These are phyloP conservation scores for Cremastinae sp. DNA, from an alignment of 2,888 invertebrate genomes.

Conservation along the genomic window DNA sequence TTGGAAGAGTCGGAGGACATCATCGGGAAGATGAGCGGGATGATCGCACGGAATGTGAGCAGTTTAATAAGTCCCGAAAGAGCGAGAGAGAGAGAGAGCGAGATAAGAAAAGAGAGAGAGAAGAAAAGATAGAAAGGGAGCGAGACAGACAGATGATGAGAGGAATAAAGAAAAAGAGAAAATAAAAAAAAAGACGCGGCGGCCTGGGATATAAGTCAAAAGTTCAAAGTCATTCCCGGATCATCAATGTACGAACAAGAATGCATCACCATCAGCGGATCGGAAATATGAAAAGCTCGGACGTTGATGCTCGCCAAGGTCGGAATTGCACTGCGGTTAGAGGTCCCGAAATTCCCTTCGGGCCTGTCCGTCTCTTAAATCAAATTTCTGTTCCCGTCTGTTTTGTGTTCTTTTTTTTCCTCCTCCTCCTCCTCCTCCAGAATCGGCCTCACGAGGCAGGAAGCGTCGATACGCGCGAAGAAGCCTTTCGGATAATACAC, in stretches of 20 bases:
- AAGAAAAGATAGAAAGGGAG: constrained; percentile 23
- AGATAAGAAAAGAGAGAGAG: constrained; percentile 13
- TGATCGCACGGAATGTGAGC: constrained; percentile 48
- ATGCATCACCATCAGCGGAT: constrained; percentile 41
- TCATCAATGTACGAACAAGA: constrained; percentile 60
- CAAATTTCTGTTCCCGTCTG: constrained; percentile 11
- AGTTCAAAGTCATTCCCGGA: constrained; percentile 60
- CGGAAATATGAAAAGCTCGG: constrained; percentile 20
- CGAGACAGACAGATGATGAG: constrained; percentile 16
- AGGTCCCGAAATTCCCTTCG: constrained; percentile 6
- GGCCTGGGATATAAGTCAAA: constrained; percentile 50
- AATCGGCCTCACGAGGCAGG: constrained; percentile 3
- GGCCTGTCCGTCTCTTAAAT: constrained; percentile 35
- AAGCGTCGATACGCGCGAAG: constrained; percentile 24
- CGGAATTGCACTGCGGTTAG: constrained; percentile 11
- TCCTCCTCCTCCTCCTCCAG: constrained; percentile 11
- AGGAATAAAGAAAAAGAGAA: constrained; percentile 21
- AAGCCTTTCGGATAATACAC: constrained; percentile 18
- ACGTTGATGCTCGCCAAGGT: constrained; percentile 6
- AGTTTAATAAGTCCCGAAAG: constrained; percentile 40
- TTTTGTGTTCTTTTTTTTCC: no score
- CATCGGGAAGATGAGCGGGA: constrained; percentile 50
- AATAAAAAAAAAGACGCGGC: constrained; percentile 41
- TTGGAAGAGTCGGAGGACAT: constrained; percentile 40
- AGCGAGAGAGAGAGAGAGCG: constrained; percentile 13